Base-by-base conservation (phyloP, 2,888 invertebrate genomes). In the Aporophyla nigra region DNA sequence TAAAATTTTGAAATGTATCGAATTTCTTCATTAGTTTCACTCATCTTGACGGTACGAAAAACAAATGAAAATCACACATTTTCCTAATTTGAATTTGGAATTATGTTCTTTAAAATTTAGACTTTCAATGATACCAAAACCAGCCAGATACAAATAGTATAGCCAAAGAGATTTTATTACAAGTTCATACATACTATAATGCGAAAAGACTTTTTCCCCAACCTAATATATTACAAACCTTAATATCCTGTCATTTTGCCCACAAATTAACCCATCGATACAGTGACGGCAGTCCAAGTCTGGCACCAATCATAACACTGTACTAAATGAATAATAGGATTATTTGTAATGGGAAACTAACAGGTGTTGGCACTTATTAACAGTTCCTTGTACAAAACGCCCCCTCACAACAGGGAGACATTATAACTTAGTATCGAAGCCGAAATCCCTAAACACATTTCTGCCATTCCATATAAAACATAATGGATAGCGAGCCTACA, bases 291-390 rank as follows among this genome's bases (percentile, higher is more conserved):
- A 56, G 21, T 80, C 51, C 62, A 71, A 56, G n/a, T n/a, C 51
- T 12, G 27, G n/a, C 68, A 63, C 69, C 27, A 51, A 43, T 56
- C 9, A 68, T 16, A 59, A 71, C 58, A 77, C 59, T 43, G 67
- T 46, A 58, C 61, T 46, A 51, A 69, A 83, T 69, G 51, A 61
- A 56, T 71, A 72, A 72, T 69, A 83, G 54, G 21, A 66, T 69
- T 62, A 77, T 67, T 74, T 78, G 61, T n/a, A 63, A 43, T 77
- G 81, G 61, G 81, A 83, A 83, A 43, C 59, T 19, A 62, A 21
- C 84, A 81, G 58, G 27, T 81, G 81, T 46, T 61, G 21, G 49
- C 51, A 71, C 43, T 61, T 53, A 59, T 49, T 46, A 70, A 65
- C n/a, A 61, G 56, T 72, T 72, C 33, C 49, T 71, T 63, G 82